phyloP scores from a whole-genome alignment of 64 coral and sea anemone genomes.

The Stylophora pistillata region DNA sequence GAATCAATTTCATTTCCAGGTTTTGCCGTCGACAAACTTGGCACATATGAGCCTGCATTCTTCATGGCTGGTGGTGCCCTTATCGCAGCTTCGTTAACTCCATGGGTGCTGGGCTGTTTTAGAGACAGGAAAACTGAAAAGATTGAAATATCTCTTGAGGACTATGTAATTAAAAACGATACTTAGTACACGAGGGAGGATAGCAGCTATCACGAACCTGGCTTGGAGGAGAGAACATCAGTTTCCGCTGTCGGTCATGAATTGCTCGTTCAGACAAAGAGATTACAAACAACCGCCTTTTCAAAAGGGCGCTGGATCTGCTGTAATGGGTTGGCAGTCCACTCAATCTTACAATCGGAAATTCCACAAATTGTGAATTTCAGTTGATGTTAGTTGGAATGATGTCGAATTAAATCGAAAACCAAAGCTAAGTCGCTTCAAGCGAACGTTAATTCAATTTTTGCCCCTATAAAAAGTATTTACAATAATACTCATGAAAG shows the following conservation, averaged over 20 bases:
- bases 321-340: too few relatives aligned
- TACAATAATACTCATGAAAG: too few relatives aligned
- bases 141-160: not conserved
- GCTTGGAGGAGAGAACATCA: not conserved
- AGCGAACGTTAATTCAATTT: too few relatives aligned
- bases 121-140: not conserved
- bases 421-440: too few relatives aligned
- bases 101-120: not conserved
- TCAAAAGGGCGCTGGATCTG: too few relatives aligned
- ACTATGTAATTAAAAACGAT: not conserved
- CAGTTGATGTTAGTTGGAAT: too few relatives aligned
- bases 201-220: not conserved
- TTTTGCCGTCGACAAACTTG: slow-evolving; percentile 36
- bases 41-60: slow-evolving; percentile 37
- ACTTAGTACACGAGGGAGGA: not conserved
- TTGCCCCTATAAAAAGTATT: too few relatives aligned
- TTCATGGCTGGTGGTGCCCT: slow-evolving; percentile 12
- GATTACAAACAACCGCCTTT: too few relatives aligned
- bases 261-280: not conserved
- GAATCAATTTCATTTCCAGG: not conserved
- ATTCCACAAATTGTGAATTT: too few relatives aligned
- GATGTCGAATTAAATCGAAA: too few relatives aligned
- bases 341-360: too few relatives aligned
- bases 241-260: not conserved
- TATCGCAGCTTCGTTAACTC: not conserved